These are phyloP conservation scores for Hemithea aestivaria DNA, from an alignment of 2,888 invertebrate species.

Conservation along the genomic window DNA sequence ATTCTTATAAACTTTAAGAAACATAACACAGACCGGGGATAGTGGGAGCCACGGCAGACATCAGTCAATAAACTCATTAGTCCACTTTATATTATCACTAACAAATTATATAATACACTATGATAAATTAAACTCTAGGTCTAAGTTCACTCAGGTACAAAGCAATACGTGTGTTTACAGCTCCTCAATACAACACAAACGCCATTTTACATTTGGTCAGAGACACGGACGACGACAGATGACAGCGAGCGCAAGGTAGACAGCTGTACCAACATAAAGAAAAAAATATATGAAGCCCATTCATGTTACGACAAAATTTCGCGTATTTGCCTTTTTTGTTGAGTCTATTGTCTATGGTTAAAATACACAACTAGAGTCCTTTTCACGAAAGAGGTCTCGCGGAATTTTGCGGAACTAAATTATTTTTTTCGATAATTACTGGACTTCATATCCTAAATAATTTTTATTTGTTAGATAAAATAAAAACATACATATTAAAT, in stretches of 20 bases:
- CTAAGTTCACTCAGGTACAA: constrained; percentile 33
- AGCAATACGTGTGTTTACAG: constrained; percentile 62
- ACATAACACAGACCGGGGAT: constrained; percentile 68
- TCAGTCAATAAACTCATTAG: constrained; percentile 77
- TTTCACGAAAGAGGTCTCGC: too few species aligned
- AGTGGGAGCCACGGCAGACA: constrained; percentile 78
- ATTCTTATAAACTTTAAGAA: constrained; percentile 9
- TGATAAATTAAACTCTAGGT: constrained; percentile 23
- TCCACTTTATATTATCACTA: constrained; percentile 60
- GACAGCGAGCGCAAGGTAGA: constrained; percentile 13
- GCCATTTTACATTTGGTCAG: constrained; percentile 59
- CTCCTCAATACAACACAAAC: constrained; percentile 66
- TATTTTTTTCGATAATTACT: too few species aligned
- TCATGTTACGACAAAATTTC: neutral
- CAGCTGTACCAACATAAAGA: constrained; percentile 1
- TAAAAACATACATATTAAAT: too few species aligned
- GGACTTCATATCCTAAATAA: too few species aligned
- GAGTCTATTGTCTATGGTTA: too few species aligned
- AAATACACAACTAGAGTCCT: too few species aligned
- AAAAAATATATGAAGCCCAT: neutral
- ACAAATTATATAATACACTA: constrained; percentile 35
- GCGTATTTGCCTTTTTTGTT: too few species aligned
- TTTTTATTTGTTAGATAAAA: too few species aligned
- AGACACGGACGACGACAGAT: constrained; percentile 10
- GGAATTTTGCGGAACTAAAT: too few species aligned